These are phyloP conservation scores for Etheostoma perlongum DNA, from an alignment of 2,797 vertebrate species.

Conservation along the genomic window DNA sequence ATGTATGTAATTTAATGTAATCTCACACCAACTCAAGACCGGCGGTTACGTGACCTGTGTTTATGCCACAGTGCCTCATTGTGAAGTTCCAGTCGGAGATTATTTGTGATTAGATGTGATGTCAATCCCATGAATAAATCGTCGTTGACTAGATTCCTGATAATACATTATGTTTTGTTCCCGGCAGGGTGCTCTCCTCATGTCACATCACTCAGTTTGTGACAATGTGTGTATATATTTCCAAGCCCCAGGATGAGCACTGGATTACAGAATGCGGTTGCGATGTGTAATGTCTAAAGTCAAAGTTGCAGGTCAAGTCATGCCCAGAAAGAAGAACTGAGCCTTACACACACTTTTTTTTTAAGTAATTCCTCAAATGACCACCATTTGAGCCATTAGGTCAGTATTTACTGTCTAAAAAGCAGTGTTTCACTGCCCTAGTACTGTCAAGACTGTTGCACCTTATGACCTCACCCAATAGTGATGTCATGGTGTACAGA, in stretches of 20 bases:
- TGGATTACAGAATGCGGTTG: not conserved
- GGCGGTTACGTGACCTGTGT: too few species aligned
- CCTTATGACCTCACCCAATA: not conserved
- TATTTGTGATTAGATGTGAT: too few species aligned
- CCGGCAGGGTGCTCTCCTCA: conserved; percentile 66
- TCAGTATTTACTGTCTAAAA: too few species aligned
- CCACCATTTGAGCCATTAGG: not conserved
- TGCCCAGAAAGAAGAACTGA: not conserved
- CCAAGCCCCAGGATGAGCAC: not conserved
- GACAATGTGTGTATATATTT: not conserved
- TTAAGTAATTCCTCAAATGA: not conserved
- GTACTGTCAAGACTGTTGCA: not conserved
- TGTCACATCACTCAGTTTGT: conserved; percentile 17
- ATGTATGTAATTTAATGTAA: too few species aligned
- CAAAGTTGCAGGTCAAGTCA: not conserved
- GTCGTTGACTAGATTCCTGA: conserved; percentile 55
- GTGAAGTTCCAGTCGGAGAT: too few species aligned
- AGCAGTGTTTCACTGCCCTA: not conserved
- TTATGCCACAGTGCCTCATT: too few species aligned
- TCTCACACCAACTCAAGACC: too few species aligned
- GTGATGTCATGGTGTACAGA: not conserved
- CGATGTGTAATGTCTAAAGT: not conserved
- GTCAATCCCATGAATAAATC: too few species aligned
- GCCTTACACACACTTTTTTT: not conserved
- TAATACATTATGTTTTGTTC: conserved; percentile 65